Base-by-base conservation (phyloP, 2,797 vertebrate genomes). In the Meda fulgida region DNA sequence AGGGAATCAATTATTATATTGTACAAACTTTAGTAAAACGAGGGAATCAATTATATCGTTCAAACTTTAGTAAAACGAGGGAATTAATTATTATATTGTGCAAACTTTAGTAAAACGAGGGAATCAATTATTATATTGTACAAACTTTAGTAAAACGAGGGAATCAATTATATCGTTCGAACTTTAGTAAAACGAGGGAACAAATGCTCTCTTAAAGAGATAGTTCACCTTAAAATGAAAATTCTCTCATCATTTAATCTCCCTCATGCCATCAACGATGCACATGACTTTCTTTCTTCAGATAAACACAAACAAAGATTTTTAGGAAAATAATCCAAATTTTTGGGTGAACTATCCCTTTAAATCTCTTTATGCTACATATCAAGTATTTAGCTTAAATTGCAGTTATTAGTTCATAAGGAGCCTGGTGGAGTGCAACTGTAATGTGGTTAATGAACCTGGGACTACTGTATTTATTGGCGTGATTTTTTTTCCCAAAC, bases 11-110 rank as follows among this genome's bases (percentile, higher is more conserved):
- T 48, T 40, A 40, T 9, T n/a, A n/a, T n/a, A 48, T 48, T 0
- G 2, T 19, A 1, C 8, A n/a, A n/a, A n/a, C n/a, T 53, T 53
- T 53, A 53, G 51, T 55, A 9, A 53, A 8, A 53, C 7, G 7
- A 21, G 1, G 0, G 51, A 53, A 8, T 5, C 0, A 10, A 58
- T 58, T n/a, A 53, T 53, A 53, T 21, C 0, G 0, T 55, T 1
- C 8, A 1, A 1, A 10, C 4, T 55, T 55, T 55, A n/a, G 21
- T 55, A 4, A 55, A 10, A 26, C 4, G 0, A 60, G 10, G 0
- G 10, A 58, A 26, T 1, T 0, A n/a, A 53, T 53, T 53, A 6
- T 18, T 51, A 53, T 53, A 21, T 53, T 0, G 1, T 21, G 19
- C 3, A n/a, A n/a, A n/a, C n/a, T 53, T 53, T 21, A 53, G 19